Conservation (phyloP, 2,888 invertebrate species). For the Netelia virgata region DNA sequence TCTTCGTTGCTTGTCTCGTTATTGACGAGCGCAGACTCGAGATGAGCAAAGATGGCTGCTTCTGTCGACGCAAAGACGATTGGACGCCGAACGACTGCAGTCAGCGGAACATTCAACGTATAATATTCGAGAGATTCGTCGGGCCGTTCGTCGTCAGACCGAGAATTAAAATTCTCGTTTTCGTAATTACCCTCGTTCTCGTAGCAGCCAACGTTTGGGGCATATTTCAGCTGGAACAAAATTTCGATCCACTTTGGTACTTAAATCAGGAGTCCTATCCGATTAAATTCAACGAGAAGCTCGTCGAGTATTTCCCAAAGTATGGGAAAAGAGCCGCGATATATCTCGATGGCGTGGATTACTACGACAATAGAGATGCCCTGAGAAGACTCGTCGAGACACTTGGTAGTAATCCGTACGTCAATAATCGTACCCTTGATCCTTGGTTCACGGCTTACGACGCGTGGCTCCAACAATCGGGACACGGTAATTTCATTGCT, state of each 20-base stretch:
- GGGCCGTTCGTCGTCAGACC: conserved; percentile 82
- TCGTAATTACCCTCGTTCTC: conserved; percentile 81
- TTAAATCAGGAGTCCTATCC: conserved; percentile 83
- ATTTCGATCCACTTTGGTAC: conserved; percentile 84
- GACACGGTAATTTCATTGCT: conserved; percentile 72
- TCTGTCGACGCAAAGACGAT: conserved; percentile 76
- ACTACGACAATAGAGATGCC: conserved; percentile 79
- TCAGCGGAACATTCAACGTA: conserved; percentile 81
- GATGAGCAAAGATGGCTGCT: conserved; percentile 80
- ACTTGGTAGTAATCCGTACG: conserved; percentile 79
- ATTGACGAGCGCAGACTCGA: conserved; percentile 84
- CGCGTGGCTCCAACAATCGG: conserved; percentile 76
- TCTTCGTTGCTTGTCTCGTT: conserved; percentile 85
- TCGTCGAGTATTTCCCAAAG: conserved; percentile 81
- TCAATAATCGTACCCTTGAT: conserved; percentile 81
- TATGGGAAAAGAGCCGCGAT: conserved; percentile 81
- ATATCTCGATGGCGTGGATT: conserved; percentile 82
- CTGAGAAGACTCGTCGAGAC: conserved; percentile 76
- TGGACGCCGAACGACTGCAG: conserved; percentile 85
- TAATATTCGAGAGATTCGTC: conserved; percentile 83
- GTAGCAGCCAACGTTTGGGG: conserved; percentile 80
- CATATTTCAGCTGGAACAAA: conserved; percentile 80
- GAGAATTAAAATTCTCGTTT: conserved; percentile 82
- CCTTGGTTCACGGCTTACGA: conserved; percentile 83
- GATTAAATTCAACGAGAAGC: conserved; percentile 80